Conservation (phyloP, 2,888 invertebrate species). For the Limnephilus rhombicus region DNA sequence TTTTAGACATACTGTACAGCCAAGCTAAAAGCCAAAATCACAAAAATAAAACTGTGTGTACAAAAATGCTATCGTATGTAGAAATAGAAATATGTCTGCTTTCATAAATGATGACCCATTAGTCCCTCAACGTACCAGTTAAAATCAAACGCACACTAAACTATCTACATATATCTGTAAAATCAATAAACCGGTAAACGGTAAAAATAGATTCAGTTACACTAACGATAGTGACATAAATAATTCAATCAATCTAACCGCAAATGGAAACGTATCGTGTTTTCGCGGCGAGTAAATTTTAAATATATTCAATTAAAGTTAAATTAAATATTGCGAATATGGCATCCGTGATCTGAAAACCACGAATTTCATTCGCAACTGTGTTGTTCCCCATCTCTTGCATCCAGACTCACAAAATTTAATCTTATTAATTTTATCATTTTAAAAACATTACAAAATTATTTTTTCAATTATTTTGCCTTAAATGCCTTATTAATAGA, state of each 20-base stretch:
- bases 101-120: neutral
- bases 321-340: no score
- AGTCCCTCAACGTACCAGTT: neutral
- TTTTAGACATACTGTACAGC: neutral
- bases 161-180: neutral
- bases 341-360: no score
- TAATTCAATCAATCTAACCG: constrained; percentile 12
- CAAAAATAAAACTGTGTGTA: neutral
- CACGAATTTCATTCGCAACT: no score
- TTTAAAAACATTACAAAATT: no score
- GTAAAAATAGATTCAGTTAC: neutral
- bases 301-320: neutral
- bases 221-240: constrained; percentile 3
- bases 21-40: neutral
- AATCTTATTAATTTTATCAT: no score
- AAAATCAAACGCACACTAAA: neutral
- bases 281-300: neutral
- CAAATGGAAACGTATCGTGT: neutral
- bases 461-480: no score
- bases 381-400: no score
- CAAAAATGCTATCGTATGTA: neutral
- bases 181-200: neutral
- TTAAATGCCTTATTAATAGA: no score
- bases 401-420: no score
- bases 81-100: neutral